Evolutionary conservation across 1,140 invertebrate genomes (phyloP).

Genomic region (Euura saliciscinereae): DNA sequence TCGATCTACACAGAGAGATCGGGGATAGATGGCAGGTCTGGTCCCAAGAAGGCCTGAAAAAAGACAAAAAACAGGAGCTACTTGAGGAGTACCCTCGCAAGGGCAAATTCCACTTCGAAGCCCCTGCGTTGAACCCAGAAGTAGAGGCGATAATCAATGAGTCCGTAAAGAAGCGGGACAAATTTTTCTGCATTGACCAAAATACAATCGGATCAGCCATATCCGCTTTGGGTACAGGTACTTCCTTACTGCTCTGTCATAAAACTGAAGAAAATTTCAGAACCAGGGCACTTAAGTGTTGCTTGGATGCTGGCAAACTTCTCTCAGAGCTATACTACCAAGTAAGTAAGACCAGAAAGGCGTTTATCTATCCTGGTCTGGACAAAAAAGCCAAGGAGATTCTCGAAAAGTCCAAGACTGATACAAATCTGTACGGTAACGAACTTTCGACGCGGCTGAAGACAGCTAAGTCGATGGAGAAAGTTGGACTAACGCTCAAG

Average conservation of each 20-base stretch:
- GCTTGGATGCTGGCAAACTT: background rate
- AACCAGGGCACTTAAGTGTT: background rate
- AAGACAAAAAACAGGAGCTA: too few relatives aligned
- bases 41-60: too few relatives aligned
- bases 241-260: slow-evolving; percentile 1
- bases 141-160: slow-evolving; percentile 16
- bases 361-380: slow-evolving; percentile 13
- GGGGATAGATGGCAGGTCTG: background rate
- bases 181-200: slow-evolving; percentile 8
- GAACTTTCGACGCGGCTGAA: too few relatives aligned
- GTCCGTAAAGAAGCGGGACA: slow-evolving; percentile 7
- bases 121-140: background rate
- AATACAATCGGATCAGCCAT: background rate
- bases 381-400: slow-evolving; percentile 25
- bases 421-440: too few relatives aligned
- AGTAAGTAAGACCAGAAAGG: slow-evolving; percentile 20
- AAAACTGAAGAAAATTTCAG: background rate
- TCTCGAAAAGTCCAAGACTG: background rate
- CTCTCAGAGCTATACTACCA: slow-evolving; percentile 23
- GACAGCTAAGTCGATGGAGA: too few relatives aligned
- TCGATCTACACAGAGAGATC: background rate
- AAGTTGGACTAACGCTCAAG: too few relatives aligned
- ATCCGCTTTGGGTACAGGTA: slow-evolving; percentile 8
- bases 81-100: too few relatives aligned
- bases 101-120: too few relatives aligned